phyloP scores from a whole-genome alignment of 2,113 vertebrate species.

The Lycaon pictus region DNA sequence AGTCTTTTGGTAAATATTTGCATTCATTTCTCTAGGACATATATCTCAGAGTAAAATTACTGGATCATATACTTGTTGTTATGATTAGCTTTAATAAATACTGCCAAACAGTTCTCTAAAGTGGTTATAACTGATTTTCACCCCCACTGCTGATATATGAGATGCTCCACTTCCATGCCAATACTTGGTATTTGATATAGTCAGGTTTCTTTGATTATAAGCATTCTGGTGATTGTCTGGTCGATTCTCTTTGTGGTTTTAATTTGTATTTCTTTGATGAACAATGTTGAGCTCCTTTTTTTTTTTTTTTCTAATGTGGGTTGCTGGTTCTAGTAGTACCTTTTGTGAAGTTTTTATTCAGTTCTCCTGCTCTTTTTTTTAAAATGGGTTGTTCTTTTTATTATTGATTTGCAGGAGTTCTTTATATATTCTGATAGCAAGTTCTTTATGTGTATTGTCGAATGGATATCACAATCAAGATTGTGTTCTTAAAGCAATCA shows the following conservation, averaged over 20 bases:
- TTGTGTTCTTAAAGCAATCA: not conserved
- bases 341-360: not conserved
- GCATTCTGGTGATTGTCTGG: not conserved
- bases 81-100: not conserved
- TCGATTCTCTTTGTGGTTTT: not conserved
- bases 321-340: not conserved
- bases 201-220: not conserved
- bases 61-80: not conserved
- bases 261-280: not conserved
- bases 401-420: constrained; percentile 32
- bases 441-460: not conserved
- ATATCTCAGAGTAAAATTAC: not conserved
- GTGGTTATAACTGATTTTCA: not conserved
- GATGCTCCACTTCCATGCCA: not conserved
- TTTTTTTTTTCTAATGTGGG: not conserved
- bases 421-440: not conserved
- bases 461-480: not conserved
- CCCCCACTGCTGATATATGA: fast-evolving
- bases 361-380: not conserved
- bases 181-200: not conserved
- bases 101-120: not conserved
- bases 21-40: not conserved
- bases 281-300: not conserved
- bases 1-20: not conserved
- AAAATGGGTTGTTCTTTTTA: not conserved